Conservation (phyloP, 2,888 invertebrate species). For the Xestia rhomboidea region DNA sequence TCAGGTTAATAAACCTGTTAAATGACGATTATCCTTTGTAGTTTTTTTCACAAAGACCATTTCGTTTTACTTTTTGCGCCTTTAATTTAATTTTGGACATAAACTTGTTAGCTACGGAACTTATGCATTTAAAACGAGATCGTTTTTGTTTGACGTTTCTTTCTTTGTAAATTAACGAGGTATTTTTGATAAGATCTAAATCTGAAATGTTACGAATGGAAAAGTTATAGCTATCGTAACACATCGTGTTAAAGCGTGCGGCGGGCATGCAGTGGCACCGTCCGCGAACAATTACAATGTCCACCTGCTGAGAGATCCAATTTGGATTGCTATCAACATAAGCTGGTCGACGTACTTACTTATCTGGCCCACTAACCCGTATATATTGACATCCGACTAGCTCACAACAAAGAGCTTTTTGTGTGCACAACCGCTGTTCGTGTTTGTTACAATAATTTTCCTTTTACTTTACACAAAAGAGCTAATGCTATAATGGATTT, state of each 20-base stretch:
- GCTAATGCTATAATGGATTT: constrained; percentile 64
- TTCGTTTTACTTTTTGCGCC: constrained; percentile 70
- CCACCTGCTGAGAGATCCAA: constrained; percentile 85
- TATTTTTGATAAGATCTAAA: constrained; percentile 24
- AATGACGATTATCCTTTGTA: constrained; percentile 76
- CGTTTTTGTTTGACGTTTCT: constrained; percentile 41
- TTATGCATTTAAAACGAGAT: constrained; percentile 49
- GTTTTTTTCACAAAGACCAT: constrained; percentile 66
- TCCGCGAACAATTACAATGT: constrained; percentile 75
- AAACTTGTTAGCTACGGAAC: constrained; percentile 61
- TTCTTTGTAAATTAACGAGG: constrained; percentile 41
- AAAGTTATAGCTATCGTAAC: constrained; percentile 23
- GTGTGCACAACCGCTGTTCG: constrained; percentile 69
- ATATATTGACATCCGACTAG: constrained; percentile 78
- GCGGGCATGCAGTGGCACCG: constrained; percentile 45
- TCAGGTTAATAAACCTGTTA: constrained; percentile 85
- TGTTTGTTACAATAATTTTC: constrained; percentile 67
- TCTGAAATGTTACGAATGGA: constrained; percentile 20
- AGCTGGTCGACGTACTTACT: constrained; percentile 75
- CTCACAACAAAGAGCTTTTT: constrained; percentile 80
- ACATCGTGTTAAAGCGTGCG: constrained; percentile 35
- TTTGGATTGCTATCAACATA: constrained; percentile 83
- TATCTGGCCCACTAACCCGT: constrained; percentile 84
- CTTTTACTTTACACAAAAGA: constrained; percentile 69
- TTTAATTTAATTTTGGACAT: constrained; percentile 66